Conservation (phyloP, 2,113 vertebrate genomes). For the Manacus vitellinus region DNA sequence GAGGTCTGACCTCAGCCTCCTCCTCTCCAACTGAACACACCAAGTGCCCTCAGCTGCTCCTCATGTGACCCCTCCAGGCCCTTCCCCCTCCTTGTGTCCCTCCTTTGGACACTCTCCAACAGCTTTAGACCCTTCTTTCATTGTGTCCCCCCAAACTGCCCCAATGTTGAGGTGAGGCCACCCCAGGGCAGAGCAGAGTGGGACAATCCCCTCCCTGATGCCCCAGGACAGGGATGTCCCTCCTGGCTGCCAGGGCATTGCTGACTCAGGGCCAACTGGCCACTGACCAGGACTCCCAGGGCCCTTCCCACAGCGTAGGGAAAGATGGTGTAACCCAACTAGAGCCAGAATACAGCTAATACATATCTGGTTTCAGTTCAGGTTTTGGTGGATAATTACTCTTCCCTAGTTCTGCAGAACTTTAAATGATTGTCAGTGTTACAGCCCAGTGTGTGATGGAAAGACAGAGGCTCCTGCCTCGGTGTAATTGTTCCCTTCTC, state of each 20-base stretch:
- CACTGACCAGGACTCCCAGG: not conserved
- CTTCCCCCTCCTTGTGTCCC: not conserved
- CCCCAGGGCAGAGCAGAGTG: accelerated
- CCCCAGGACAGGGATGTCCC: not conserved
- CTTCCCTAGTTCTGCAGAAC: not conserved
- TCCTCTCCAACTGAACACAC: not conserved
- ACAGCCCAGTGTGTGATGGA: not conserved
- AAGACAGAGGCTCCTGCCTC: not conserved
- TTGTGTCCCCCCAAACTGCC: not conserved
- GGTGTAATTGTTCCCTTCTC: not conserved
- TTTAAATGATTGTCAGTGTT: not conserved
- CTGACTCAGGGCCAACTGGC: accelerated
- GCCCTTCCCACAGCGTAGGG: not conserved
- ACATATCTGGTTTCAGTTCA: not conserved
- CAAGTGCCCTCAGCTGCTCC: not conserved
- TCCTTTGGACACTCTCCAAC: not conserved
- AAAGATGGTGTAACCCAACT: not conserved
- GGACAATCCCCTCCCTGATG: not conserved
- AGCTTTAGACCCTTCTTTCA: not conserved
- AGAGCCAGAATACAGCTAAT: not conserved
- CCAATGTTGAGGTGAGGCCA: not conserved
- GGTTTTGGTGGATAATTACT: not conserved
- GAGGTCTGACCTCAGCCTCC: not conserved
- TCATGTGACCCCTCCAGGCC: not conserved
- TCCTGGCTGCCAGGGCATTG: not conserved